Conservation (phyloP, 2,797 vertebrate species). For the Malacoraja senta region DNA sequence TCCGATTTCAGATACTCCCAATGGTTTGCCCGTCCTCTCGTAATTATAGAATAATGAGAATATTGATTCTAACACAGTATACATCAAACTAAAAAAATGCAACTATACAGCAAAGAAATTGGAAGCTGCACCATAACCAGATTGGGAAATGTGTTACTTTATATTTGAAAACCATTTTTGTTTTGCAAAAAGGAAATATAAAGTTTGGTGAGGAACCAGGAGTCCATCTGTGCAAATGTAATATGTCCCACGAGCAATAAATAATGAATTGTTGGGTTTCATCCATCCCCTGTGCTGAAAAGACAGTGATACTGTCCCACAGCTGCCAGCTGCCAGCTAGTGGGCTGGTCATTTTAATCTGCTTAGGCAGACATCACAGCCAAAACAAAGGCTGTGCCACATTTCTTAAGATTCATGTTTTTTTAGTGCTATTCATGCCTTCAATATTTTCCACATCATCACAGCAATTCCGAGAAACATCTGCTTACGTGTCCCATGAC, state of each 20-base stretch:
- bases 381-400: not conserved
- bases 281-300: too few species aligned
- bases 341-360: not conserved
- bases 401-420: not conserved
- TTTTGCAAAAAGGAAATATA: not conserved
- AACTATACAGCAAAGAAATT: not conserved
- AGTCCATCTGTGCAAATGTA: not conserved
- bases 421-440: not conserved
- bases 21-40: not conserved
- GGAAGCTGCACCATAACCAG: not conserved
- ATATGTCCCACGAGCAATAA: not conserved
- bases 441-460: not conserved
- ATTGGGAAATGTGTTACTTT: not conserved
- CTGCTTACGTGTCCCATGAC: not conserved
- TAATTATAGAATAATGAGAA: not conserved
- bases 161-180: not conserved
- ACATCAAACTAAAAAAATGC: not conserved
- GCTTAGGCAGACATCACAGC: not conserved
- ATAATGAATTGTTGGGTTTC: not conserved
- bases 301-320: not conserved
- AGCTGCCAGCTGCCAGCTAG: not conserved
- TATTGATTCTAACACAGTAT: not conserved
- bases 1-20: not conserved
- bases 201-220: not conserved
- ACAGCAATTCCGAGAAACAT: not conserved